A percentile compares a stretch with the other conserved stretches of the same genome.
phyloP scores from a whole-genome alignment of 1,140 invertebrate species.

The Ganaspis sp. region DNA sequence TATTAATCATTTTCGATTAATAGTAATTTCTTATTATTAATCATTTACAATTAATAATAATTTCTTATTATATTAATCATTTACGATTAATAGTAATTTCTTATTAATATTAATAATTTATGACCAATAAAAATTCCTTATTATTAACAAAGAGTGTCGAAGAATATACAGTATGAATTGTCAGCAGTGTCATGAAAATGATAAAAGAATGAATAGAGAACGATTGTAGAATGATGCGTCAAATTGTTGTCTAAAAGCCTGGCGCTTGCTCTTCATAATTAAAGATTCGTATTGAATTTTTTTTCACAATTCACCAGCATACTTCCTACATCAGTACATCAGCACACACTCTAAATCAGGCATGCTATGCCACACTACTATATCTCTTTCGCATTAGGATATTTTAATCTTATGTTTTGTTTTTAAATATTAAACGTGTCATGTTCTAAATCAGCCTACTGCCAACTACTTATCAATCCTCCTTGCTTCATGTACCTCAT shows the following conservation, averaged over 20 bases:
- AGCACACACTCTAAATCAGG: constrained; percentile 68
- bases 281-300: neutral
- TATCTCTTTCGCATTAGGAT: constrained; percentile 69
- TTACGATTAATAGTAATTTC: too few species aligned
- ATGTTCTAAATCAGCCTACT: constrained; percentile 73
- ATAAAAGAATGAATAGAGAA: neutral
- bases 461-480: constrained; percentile 66
- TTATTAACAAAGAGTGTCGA: too few species aligned
- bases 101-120: too few species aligned
- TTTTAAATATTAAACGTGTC: constrained; percentile 69
- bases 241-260: constrained; percentile 2
- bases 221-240: neutral
- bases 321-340: constrained; percentile 66
- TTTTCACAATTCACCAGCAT: constrained; percentile 57
- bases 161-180: neutral
- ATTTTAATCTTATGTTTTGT: constrained; percentile 66
- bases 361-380: constrained; percentile 69
- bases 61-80: too few species aligned
- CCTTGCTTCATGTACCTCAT: constrained; percentile 52
- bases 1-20: too few species aligned
- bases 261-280: neutral
- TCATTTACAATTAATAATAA: too few species aligned
- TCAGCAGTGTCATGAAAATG: neutral
- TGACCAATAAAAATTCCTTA: too few species aligned
- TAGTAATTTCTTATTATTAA: too few species aligned